Evolutionary conservation across 1,140 invertebrate species (phyloP), one percentile per base, ranked within the genome.

Genomic region (Aphaenogaster ashmeadi): DNA sequence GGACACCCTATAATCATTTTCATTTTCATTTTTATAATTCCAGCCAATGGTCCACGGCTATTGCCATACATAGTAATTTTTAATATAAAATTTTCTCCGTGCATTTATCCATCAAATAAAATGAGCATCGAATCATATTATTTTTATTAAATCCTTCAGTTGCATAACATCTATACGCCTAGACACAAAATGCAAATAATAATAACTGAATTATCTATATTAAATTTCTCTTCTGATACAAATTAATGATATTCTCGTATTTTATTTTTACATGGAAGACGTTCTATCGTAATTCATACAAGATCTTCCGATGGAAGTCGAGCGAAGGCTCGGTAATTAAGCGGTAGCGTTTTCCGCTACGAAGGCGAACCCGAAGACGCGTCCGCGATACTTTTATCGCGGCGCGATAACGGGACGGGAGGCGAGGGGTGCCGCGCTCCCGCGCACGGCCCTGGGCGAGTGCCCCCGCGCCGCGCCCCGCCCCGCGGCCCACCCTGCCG

Each of bases 401-500:
- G 60, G 6, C 33, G 71, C 18, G 50, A n/a, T 0, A 56, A 38
- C 4, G 41, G 8, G 5, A 69, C 1, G 18, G 7, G 6, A 9
- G 15, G 5, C 15, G 33, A 1, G 15, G 71, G 33, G 36, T 5
- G 7, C 27, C 7, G 11, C 8, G 2, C 2, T 6, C 7, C 41
- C n/a, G 15, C 21, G 41, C 11, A 89, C 91, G 78, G 36, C 4
- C 78, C 86, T 92, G 89, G 8, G 13, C 1, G 13, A 60, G 11
- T 58, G 27, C 60, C 15, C 41, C 21, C 78, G 60, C 81, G 27
- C 27, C 27, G 27, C 27, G 27, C 27, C 27, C 27, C 0, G 27
- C 27, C 27, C 27, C 27, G 27, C 27, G 27, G 27, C 27, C 27
- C 27, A 0, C 88, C 88, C 89, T 79, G 74, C 81, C 77, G 86